Base-by-base conservation (phyloP, 1,140 invertebrate species). In the Pogonus chalceus region DNA sequence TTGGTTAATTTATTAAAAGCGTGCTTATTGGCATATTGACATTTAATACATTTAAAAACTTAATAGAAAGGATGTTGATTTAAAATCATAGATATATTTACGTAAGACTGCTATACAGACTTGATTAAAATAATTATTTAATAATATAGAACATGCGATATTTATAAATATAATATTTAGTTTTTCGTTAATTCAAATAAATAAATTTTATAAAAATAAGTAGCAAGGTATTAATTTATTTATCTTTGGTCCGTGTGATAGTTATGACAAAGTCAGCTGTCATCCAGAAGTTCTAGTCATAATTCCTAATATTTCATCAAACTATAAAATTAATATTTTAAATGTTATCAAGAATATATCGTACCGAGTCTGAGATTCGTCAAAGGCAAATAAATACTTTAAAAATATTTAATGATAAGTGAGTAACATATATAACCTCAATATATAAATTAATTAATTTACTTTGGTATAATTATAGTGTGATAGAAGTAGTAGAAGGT, bases 311-410 rank as follows among this genome's bases (percentile, higher is more conserved):
- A 43, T 43, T 18, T 18, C 18, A 18, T 43, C 7, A 4, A 12
- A 12, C 18, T 43, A 43, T n/a, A n/a, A n/a, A n/a, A 43, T 12
- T 16, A 43, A 9, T 4, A 12, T 43, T 43, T 43, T 49, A 51
- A 51, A 63, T 63, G 62, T 57, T 62, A 62, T 58, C 57, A 22
- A 54, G 57, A 58, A 52, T 53, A 47, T 62, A 56, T 56, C 58
- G 58, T 55, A 53, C 54, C 20, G 61, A 63, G 23, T 49, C 54
- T 39, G 57, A 62, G 54, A 56, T 62, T 47, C 56, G 81, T 73
- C 74, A 74, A 72, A 73, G 79, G 47, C 83, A 85, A 73, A 85
- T 85, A 55, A 81, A 84, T 62, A 84, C 82, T 20, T 63, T 86
- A 57, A 84, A 84, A 70, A 77, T 85, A 55, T 85, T 84, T 57